Percentiles rank a stretch among this genome's conserved stretches.
phyloP scores from a whole-genome alignment of 2,888 invertebrate species.

The Sinodicranocentrus sp. region DNA sequence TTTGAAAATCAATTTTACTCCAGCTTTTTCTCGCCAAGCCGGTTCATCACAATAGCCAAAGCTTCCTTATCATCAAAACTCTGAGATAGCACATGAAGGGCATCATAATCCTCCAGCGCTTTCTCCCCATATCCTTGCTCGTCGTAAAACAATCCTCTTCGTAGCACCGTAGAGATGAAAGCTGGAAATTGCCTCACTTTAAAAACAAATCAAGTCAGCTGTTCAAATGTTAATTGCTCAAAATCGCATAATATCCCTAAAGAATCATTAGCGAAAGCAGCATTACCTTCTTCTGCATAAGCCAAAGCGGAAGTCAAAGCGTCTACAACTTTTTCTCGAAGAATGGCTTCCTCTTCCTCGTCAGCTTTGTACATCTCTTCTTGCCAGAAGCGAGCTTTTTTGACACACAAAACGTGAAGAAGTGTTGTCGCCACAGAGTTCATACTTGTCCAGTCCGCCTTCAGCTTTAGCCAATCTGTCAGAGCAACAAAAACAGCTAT shows the following conservation, averaged over 20 bases:
- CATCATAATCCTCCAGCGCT: slow-evolving; percentile 38
- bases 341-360: not conserved
- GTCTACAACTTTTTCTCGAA: slow-evolving; percentile 4
- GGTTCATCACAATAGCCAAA: slow-evolving; percentile 13
- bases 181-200: not conserved
- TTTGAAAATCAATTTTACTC: no score
- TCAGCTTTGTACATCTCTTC: not conserved
- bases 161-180: slow-evolving; percentile 18
- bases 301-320: slow-evolving; percentile 18
- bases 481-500: not conserved
- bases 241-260: no score
- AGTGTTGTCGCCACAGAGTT: slow-evolving; percentile 10
- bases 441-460: slow-evolving; percentile 8
- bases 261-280: no score
- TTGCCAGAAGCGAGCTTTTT: slow-evolving; percentile 36
- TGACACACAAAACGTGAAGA: slow-evolving; percentile 20
- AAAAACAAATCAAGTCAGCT: no score
- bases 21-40: slow-evolving; percentile 13
- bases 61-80: slow-evolving; percentile 35
- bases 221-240: no score
- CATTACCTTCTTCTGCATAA: slow-evolving; percentile 36
- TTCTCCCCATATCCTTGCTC: slow-evolving; percentile 16
- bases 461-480: slow-evolving; percentile 13
- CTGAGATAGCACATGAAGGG: not conserved
- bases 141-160: slow-evolving; percentile 41